Percentiles rank a stretch among this genome's conserved stretches.
Conservation (phyloP, 2,797 vertebrate species). For the Phoeniculus purpureus region DNA sequence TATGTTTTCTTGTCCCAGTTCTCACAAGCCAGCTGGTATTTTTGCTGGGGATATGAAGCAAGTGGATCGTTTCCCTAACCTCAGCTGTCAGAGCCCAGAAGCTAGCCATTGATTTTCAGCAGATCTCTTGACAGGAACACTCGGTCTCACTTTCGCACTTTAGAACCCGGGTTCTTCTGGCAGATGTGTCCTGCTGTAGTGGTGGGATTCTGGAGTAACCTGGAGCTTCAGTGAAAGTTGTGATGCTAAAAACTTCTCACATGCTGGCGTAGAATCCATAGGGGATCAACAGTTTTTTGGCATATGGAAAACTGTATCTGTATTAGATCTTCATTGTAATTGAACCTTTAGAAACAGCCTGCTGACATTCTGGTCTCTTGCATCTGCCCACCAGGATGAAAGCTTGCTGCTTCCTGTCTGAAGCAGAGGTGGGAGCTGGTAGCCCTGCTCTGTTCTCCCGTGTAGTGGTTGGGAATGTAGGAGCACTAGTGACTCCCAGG, state of each 20-base stretch:
- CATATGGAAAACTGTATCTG: background rate
- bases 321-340: background rate
- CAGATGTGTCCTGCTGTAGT: background rate
- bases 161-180: background rate
- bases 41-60: background rate
- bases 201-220: background rate
- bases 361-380: background rate
- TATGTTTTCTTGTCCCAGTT: background rate
- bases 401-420: background rate
- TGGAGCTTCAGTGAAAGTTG: background rate
- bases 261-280: background rate
- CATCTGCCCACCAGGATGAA: rapidly evolving
- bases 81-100: background rate
- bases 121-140: background rate
- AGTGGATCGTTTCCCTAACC: background rate
- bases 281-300: background rate
- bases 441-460: rapidly evolving
- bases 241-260: background rate
- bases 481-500: background rate
- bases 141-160: rapidly evolving
- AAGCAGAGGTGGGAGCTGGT: background rate
- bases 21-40: background rate
- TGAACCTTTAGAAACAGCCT: background rate
- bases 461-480: background rate
- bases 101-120: background rate